A percentile compares a stretch with the other conserved stretches of the same genome.
Conservation (phyloP, 2,797 vertebrate genomes). For the Karalla daura region DNA sequence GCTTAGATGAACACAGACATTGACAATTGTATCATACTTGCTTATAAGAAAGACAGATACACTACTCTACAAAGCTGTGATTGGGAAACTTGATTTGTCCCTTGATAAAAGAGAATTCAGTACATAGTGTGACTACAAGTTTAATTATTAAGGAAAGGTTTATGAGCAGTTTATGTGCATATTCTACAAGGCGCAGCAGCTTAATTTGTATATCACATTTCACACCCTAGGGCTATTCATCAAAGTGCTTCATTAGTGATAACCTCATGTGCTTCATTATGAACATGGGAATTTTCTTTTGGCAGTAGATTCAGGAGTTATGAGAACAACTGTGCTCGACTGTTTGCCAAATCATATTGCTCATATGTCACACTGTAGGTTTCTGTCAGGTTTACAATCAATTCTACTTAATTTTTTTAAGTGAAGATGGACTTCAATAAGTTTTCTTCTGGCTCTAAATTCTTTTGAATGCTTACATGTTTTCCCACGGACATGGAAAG, state of each 20-base stretch:
- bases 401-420: background rate
- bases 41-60: conserved; percentile 36
- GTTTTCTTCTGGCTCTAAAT: background rate
- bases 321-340: background rate
- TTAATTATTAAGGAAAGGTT: no score
- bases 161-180: no score
- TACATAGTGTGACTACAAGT: no score
- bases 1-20: background rate
- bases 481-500: no score
- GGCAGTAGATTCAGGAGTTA: background rate
- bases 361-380: background rate
- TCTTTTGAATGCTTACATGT: no score
- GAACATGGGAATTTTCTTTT: conserved; percentile 3
- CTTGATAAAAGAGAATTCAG: conserved; percentile 43
- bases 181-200: no score
- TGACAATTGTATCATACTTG: background rate
- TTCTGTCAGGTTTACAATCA: background rate
- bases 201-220: no score
- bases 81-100: conserved; percentile 52
- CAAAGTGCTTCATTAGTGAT: no score
- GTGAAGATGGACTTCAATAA: background rate
- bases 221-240: no score
- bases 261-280: conserved; percentile 54
- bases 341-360: background rate
- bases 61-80: conserved; percentile 29